Percentiles rank a stretch among this genome's conserved stretches.
phyloP scores from a whole-genome alignment of 2,113 vertebrate genomes.

The Irena cyanogastra region DNA sequence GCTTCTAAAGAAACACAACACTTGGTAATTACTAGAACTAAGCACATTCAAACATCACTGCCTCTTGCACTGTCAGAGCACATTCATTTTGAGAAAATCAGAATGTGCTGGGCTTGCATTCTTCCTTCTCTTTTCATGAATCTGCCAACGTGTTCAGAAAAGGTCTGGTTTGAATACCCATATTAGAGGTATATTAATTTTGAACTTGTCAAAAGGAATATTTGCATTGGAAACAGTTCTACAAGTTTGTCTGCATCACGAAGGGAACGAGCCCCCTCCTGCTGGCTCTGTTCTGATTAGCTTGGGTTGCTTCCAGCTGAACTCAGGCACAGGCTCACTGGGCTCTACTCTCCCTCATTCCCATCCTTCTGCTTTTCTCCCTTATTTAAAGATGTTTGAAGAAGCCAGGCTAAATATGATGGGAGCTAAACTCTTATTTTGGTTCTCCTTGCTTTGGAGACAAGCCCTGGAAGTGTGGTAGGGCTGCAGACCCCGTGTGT shows the following conservation, averaged over 20 bases:
- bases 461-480: background rate
- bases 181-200: constrained; percentile 2
- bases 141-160: constrained; percentile 4
- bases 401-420: background rate
- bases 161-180: constrained; percentile 25
- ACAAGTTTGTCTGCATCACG: background rate
- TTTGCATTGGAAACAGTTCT: constrained; percentile 8
- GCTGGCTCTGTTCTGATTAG: background rate
- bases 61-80: background rate
- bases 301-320: background rate
- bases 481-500: background rate
- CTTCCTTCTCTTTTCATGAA: background rate
- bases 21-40: constrained; percentile 19
- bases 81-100: constrained; percentile 20
- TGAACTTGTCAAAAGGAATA: background rate
- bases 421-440: background rate
- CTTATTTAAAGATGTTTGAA: background rate
- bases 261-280: background rate
- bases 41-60: background rate
- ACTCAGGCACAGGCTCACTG: background rate
- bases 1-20: constrained; percentile 14
- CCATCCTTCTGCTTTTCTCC: background rate
- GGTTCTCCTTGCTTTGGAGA: background rate
- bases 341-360: background rate
- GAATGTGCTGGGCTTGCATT: constrained; percentile 50